Conservation (phyloP, 2,888 invertebrate genomes). For the Drosophila fungiperda region DNA sequence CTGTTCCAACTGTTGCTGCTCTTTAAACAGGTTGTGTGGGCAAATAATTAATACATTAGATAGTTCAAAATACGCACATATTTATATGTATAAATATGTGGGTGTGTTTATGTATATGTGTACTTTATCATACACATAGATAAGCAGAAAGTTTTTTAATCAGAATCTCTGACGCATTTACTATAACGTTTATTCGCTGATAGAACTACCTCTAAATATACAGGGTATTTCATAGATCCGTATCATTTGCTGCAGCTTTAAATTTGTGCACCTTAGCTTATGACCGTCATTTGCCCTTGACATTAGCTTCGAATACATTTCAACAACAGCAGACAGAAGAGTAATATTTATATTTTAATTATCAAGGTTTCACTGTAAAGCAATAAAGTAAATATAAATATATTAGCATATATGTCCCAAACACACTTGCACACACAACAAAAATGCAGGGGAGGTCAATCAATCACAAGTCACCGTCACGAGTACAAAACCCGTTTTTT, state of each 20-base stretch:
- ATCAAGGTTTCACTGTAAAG: slow-evolving; percentile 44
- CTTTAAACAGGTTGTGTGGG: slow-evolving; percentile 15
- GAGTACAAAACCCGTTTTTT: slow-evolving; percentile 39
- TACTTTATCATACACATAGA: slow-evolving; percentile 8
- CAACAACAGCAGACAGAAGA: slow-evolving; percentile 14
- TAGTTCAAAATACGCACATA: background rate
- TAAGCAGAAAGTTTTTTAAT: slow-evolving; percentile 64
- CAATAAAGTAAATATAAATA: slow-evolving; percentile 13
- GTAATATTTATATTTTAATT: slow-evolving; percentile 17
- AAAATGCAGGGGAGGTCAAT: slow-evolving; percentile 35
- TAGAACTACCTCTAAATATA: background rate
- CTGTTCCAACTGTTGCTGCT: slow-evolving; percentile 38
- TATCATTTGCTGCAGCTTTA: background rate
- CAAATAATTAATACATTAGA: slow-evolving; percentile 18
- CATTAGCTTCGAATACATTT: slow-evolving; percentile 8
- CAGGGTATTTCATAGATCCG: slow-evolving; percentile 13
- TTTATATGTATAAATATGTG: background rate
- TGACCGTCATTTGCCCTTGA: slow-evolving; percentile 50
- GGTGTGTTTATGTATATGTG: background rate
- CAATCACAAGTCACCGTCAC: slow-evolving; percentile 42
- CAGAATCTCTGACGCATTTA: slow-evolving; percentile 35
- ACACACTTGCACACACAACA: background rate
- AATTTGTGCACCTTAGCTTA: slow-evolving; percentile 8
- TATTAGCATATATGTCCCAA: background rate
- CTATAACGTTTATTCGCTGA: background rate